Base-by-base conservation (phyloP, 2,888 invertebrate genomes). In the Diarsia dahlii region DNA sequence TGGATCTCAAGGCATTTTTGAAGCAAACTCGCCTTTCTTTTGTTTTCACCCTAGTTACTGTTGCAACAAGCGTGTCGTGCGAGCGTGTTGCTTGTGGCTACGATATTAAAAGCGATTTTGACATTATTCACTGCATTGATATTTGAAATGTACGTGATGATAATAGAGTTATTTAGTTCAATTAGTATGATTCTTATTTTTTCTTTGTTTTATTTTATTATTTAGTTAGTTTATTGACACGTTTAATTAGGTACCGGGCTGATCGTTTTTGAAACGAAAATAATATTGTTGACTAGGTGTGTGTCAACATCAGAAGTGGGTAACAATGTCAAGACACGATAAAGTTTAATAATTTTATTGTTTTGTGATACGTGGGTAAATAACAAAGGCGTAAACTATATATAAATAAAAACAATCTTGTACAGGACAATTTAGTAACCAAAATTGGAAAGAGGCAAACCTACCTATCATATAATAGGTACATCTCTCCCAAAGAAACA, bases 61-160 rank as follows among this genome's bases (percentile, higher is more conserved):
- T 45, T 13, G 62, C 62, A 63, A 63, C n/a, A n/a, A 13, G 12
- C 39, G n/a, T n/a, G 13, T 45, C 39, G 5, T n/a, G 3, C 28
- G 39, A 62, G 18, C 62, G 20, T 6, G 13, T n/a, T 20, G 2
- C 0, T 20, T 12, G 39, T 39, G 62, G 20, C 0, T 6, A 13
- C 3, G 12, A 9, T 6, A 1, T 73, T 45, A 28, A 8, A 3
- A 45, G n/a, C 8, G 2, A 52, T 52, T 34, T 13, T 2, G 4
- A 50, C 0, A 50, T 34, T 54, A 50, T 50, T 80, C 45, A 80
- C 10, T 54, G n/a, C n/a, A 62, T 5, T 45, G 3, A 18, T 50
- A 63, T 4, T 52, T 48, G 2, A 52, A n/a, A n/a, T 0, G 28
- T 74, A 67, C 80, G 80, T 81, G 70, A 70, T 39, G 80, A 74